Evolutionary conservation across 2,113 vertebrate species (phyloP), one percentile per base, ranked within the genome.

Genomic region (Zosterops pallidus): DNA sequence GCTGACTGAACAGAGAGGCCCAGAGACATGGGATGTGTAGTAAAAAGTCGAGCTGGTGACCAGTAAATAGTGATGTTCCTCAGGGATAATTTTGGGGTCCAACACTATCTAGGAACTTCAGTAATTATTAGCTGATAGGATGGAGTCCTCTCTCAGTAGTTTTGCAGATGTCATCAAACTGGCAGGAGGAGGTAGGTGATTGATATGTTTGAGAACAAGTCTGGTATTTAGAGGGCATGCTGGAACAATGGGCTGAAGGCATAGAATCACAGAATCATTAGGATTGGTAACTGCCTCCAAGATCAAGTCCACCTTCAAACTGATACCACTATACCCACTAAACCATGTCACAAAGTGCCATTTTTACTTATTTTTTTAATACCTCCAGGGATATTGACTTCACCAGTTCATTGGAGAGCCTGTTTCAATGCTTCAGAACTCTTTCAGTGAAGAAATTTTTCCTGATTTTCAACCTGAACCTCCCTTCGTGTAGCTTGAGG

Each of bases 251-350:
- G 24, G 11, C n/a, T 68, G 35, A 55, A 59, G 41, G 24, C 41
- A 29, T 23, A 46, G 33, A 35, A 31, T 71, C 12, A 55, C 42
- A 35, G 20, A 37, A 44, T 33, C 9, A 37, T 37, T 65, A 33
- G 44, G 14, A 8, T 20, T 57, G 44, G 14, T 81, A 74, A 39
- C 39, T 0, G 33, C 5, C 9, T 65, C 26, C 44, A 52, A 57
- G 35, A 71, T 71, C 21, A 49, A 57, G 15, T 52, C 26, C 6
- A 0, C 12, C 47, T 44, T 72, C 0, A 0, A 65, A 64, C 28
- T 57, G 33, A 59, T 65, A 23, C 8, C 33, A 50, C 52, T 26
- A 28, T 50, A 50, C 5, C 9, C 31, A 33, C 50, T 65, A 59
- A 81, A 50, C 11, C 25, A 18, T 39, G 29, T 56, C 6, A 44